phyloP scores from a whole-genome alignment of 2,888 invertebrate species.

The Drosophila trichaetosa region DNA sequence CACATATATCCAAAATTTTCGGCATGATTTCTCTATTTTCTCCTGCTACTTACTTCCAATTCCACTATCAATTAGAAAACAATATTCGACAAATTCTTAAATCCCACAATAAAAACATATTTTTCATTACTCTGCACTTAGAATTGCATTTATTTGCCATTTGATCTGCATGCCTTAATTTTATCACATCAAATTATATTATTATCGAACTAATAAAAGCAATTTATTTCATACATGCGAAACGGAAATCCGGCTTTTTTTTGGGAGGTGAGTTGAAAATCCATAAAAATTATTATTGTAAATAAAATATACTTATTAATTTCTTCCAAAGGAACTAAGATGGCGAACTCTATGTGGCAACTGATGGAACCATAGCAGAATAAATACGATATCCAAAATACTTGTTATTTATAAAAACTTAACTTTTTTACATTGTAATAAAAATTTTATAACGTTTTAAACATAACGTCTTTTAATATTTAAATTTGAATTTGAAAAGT shows the following conservation, averaged over 20 bases:
- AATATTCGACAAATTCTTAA: conserved; percentile 7
- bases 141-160: conserved; percentile 26
- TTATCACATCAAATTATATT: background rate
- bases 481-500: background rate
- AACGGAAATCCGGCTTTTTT: background rate
- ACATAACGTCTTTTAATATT: background rate
- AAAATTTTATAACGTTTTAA: conserved; percentile 17
- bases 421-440: background rate
- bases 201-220: conserved; percentile 14
- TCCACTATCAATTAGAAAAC: conserved; percentile 44
- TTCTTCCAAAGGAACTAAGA: background rate
- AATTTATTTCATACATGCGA: conserved; percentile 14
- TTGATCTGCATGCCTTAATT: conserved; percentile 39
- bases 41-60: conserved; percentile 47
- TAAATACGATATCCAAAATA: background rate
- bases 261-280: background rate
- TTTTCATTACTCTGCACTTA: conserved; percentile 41
- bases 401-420: background rate
- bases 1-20: conserved; percentile 41
- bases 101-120: conserved; percentile 8
- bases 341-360: background rate
- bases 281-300: background rate
- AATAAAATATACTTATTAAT: background rate
- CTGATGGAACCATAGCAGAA: background rate
- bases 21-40: conserved; percentile 59